Conservation (phyloP, 1,140 invertebrate species). For the Euwallacea similis region DNA sequence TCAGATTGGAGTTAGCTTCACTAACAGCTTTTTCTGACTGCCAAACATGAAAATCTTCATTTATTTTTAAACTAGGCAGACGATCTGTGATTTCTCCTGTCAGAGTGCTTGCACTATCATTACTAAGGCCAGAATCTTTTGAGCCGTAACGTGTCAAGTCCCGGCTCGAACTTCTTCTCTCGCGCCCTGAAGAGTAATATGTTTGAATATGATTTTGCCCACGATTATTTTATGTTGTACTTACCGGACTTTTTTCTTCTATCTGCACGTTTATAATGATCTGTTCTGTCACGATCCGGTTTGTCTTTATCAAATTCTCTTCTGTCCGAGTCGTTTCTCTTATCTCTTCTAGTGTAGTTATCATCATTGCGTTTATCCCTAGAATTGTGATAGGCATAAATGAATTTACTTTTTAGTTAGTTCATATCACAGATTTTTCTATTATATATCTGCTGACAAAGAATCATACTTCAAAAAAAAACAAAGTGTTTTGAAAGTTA, state of each 20-base stretch:
- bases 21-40: no score
- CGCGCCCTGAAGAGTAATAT: background rate
- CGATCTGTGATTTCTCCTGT: constrained; percentile 2
- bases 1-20: background rate
- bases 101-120: background rate
- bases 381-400: background rate
- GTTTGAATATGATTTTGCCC: no score
- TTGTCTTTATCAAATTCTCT: constrained; percentile 22
- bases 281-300: constrained; percentile 24
- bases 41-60: no score
- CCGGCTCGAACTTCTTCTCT: constrained; percentile 10
- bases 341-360: constrained; percentile 32
- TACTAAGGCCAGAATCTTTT: constrained; percentile 9
- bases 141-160: constrained; percentile 2
- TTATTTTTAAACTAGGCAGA: background rate
- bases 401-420: no score
- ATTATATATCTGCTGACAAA: no score
- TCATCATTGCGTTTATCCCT: constrained; percentile 27
- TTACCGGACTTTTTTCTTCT: constrained; percentile 18
- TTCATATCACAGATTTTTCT: no score
- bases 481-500: no score
- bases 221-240: background rate
- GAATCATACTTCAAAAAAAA: no score
- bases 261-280: constrained; percentile 18
- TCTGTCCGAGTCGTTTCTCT: constrained; percentile 20